Conservation (phyloP, 2,888 invertebrate species). For the Tineola bisselliella region DNA sequence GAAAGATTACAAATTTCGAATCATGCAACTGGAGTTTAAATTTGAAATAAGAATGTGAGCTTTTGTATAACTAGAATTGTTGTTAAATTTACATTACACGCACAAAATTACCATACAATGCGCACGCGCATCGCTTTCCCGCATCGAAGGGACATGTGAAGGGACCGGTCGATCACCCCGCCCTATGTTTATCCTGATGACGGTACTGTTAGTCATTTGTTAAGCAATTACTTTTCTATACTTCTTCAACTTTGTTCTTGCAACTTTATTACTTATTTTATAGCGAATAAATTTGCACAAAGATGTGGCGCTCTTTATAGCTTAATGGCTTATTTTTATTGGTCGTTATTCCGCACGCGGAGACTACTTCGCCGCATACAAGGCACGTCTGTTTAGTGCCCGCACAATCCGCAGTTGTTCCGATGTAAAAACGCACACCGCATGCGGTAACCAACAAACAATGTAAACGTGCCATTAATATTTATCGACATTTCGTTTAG, state of each 20-base stretch:
- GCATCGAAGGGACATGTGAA: slow-evolving; percentile 3
- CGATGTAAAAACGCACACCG: no score
- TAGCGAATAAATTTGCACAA: no score
- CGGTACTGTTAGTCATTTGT: neutral
- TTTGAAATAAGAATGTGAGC: neutral
- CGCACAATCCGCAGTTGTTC: no score
- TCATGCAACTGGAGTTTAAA: neutral
- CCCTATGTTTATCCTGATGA: slow-evolving; percentile 27
- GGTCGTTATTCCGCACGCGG: no score
- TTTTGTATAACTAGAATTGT: neutral
- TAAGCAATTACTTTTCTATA: neutral
- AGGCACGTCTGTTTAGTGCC: no score
- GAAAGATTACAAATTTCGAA: neutral
- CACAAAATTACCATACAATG: slow-evolving; percentile 56
- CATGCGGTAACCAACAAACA: no score
- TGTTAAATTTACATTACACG: neutral
- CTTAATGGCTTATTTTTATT: no score
- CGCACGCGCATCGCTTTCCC: slow-evolving; percentile 17
- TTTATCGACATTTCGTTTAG: no score
- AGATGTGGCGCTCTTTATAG: no score
- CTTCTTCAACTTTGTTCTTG: neutral
- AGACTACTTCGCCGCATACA: no score
- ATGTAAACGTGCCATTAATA: no score
- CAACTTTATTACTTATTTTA: no score
- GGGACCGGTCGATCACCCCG: slow-evolving; percentile 28